phyloP scores from a whole-genome alignment of 2,797 vertebrate genomes.

The Hybognathus amarus region DNA sequence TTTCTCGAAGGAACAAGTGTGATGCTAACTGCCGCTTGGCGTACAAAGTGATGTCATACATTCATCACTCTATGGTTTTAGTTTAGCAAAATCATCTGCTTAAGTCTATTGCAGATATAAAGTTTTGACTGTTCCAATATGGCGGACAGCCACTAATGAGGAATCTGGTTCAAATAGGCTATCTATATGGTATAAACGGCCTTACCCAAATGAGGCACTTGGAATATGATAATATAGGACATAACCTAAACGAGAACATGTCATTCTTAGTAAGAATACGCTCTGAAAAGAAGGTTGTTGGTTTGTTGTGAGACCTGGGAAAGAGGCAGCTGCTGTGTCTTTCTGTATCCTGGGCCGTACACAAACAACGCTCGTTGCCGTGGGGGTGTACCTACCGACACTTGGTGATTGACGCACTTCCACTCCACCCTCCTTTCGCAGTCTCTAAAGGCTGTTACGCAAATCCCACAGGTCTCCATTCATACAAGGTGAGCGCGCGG shows the following conservation, averaged over 20 bases:
- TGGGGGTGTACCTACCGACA: slow-evolving; percentile 70
- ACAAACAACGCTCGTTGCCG: slow-evolving; percentile 66
- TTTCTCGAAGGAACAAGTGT: too few species aligned
- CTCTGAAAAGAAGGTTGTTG: slow-evolving; percentile 52
- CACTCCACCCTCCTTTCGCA: slow-evolving; percentile 58
- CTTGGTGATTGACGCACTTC: slow-evolving; percentile 70
- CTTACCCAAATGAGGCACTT: neutral
- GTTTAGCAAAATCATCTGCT: too few species aligned
- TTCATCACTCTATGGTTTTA: too few species aligned
- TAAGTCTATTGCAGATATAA: too few species aligned
- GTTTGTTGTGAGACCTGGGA: slow-evolving; percentile 57
- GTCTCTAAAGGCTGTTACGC: slow-evolving; percentile 56
- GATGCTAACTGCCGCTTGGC: too few species aligned
- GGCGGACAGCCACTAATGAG: too few species aligned
- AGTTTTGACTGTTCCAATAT: too few species aligned
- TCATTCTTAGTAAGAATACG: too few species aligned
- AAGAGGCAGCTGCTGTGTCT: slow-evolving; percentile 41
- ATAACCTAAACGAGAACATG: neutral
- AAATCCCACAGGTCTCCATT: slow-evolving; percentile 71
- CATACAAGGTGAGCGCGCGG: slow-evolving; percentile 75
- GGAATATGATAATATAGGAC: neutral
- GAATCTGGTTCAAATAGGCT: too few species aligned
- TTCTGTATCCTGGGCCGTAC: slow-evolving; percentile 59
- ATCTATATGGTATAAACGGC: too few species aligned
- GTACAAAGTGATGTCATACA: too few species aligned